Conservation (phyloP, 2,888 invertebrate species). For the Cyclophora punctaria region DNA sequence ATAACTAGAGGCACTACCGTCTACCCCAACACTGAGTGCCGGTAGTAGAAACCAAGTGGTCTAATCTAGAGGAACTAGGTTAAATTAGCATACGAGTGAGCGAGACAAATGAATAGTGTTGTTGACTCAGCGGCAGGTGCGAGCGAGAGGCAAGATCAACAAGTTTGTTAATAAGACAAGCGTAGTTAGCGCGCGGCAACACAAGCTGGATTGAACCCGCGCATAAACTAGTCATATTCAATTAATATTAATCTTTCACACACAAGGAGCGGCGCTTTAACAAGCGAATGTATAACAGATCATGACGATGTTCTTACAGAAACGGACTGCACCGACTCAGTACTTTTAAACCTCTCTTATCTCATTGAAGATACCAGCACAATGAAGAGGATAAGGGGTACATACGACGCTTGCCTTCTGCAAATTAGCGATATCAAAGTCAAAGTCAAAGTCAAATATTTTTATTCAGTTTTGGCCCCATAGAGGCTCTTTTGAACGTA, state of each 20-base stretch:
- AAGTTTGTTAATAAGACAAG: slow-evolving; percentile 21
- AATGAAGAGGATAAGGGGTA: no score
- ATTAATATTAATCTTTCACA: slow-evolving; percentile 8
- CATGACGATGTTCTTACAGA: no score
- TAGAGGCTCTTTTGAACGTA: no score
- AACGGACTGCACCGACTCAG: no score
- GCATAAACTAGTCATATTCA: slow-evolving; percentile 3
- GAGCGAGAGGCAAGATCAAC: slow-evolving; percentile 9
- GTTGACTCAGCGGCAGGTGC: slow-evolving; percentile 11
- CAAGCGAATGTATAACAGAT: no score
- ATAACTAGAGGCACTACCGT: not conserved
- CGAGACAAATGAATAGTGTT: slow-evolving; percentile 11
- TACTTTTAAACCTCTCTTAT: no score
- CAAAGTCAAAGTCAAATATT: no score
- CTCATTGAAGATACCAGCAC: no score
- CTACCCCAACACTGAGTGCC: not conserved
- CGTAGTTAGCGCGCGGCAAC: not conserved
- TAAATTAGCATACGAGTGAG: slow-evolving; percentile 17
- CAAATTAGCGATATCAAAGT: no score
- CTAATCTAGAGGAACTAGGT: slow-evolving; percentile 17
- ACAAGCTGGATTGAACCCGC: not conserved
- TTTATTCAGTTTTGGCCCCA: no score
- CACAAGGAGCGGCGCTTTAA: not conserved
- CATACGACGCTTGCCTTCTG: no score
- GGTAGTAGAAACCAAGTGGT: slow-evolving; percentile 3